These are phyloP conservation scores for Panopea generosa DNA, from an alignment of 2,888 invertebrate species.

Conservation along the genomic window DNA sequence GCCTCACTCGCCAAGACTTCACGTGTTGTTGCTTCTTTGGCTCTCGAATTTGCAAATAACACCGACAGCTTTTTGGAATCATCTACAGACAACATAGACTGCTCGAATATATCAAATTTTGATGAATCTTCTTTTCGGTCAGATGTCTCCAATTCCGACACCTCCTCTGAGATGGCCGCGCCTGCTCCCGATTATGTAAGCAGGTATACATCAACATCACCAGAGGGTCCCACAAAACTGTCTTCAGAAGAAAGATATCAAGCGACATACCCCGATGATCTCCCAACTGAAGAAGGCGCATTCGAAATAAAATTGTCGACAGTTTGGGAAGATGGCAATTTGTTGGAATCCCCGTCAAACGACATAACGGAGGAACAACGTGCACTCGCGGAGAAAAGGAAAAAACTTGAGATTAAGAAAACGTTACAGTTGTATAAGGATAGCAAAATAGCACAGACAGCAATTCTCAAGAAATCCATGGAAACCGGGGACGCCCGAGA, in stretches of 20 bases:
- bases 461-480: not conserved
- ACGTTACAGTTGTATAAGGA: slow-evolving; percentile 42
- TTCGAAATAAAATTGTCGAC: not conserved
- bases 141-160: not conserved
- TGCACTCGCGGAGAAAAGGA: slow-evolving; percentile 12
- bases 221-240: not conserved
- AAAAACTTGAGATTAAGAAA: slow-evolving; percentile 25
- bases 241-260: slow-evolving; percentile 1
- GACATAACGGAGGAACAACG: not conserved
- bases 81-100: not conserved
- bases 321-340: not conserved
- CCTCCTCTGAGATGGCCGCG: not conserved
- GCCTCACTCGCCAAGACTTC: slow-evolving; percentile 62
- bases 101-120: not conserved
- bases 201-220: not conserved
- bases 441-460: slow-evolving; percentile 25
- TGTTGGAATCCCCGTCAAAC: not conserved
- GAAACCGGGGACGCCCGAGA: slow-evolving; percentile 17
- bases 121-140: not conserved
- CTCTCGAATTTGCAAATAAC: slow-evolving; percentile 56
- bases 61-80: slow-evolving; percentile 14
- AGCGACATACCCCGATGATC: not conserved
- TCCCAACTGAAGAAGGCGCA: not conserved
- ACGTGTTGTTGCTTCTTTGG: slow-evolving; percentile 63
- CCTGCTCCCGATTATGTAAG: too few species aligned